Conservation (phyloP, 2,888 invertebrate species). For the Cantharis nigra region DNA sequence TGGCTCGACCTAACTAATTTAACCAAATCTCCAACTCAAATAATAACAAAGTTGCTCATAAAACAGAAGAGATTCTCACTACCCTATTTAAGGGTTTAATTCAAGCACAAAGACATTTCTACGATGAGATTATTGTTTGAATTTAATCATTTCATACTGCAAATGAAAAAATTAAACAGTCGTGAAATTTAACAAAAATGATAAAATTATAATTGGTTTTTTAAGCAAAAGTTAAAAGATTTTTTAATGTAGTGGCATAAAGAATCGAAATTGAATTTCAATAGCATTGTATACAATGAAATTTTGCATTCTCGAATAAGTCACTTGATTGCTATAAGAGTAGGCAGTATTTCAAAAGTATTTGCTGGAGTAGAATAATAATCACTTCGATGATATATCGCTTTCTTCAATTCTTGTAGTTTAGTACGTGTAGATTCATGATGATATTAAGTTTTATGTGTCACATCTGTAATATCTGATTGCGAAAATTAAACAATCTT, state of each 20-base stretch:
- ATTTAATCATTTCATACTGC: neutral
- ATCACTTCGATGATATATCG: neutral
- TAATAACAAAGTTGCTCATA: neutral
- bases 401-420: neutral
- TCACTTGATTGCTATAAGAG: slow-evolving; percentile 15
- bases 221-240: neutral
- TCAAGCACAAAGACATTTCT: neutral
- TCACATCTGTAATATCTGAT: neutral
- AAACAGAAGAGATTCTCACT: neutral
- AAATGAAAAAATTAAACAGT: neutral
- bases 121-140: neutral
- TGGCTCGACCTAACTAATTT: neutral
- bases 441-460: neutral
- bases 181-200: neutral
- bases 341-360: slow-evolving; percentile 1
- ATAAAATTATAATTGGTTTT: neutral
- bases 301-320: slow-evolving; percentile 16
- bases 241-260: neutral
- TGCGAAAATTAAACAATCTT: neutral
- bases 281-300: slow-evolving; percentile 12
- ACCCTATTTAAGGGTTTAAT: neutral
- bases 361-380: slow-evolving; percentile 11
- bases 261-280: slow-evolving; percentile 14
- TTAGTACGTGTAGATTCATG: neutral
- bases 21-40: neutral